Evolutionary conservation across 2,888 invertebrate genomes (phyloP).

Genomic region (Sinotaia quadrata): DNA sequence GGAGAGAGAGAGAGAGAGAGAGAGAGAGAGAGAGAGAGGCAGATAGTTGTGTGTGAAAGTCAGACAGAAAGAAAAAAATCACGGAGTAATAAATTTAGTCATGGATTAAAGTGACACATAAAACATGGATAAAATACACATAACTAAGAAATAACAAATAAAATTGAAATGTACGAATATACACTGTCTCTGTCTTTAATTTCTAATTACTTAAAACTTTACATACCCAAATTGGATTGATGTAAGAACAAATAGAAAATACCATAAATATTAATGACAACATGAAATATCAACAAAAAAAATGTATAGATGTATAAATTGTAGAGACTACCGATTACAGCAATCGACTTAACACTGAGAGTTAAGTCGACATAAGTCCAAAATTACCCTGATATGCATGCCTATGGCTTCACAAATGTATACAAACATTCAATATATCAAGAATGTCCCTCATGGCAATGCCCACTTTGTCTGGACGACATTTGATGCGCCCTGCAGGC

Average conservation of each 20-base stretch:
- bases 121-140: not conserved
- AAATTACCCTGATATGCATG: too few species aligned
- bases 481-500: too few species aligned
- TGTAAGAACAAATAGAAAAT: not conserved
- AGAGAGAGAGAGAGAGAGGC: not conserved
- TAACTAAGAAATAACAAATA: not conserved
- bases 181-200: too few species aligned
- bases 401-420: too few species aligned
- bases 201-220: too few species aligned
- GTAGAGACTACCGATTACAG: too few species aligned
- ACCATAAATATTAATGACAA: not conserved
- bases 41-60: not conserved
- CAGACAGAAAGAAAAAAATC: not conserved
- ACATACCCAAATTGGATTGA: not conserved
- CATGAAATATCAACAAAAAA: not conserved
- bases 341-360: too few species aligned
- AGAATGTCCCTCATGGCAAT: too few species aligned
- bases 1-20: constrained; percentile 10
- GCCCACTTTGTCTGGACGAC: too few species aligned
- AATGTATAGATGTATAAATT: not conserved
- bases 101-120: not conserved
- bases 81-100: not conserved
- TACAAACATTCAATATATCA: too few species aligned
- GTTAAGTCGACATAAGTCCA: too few species aligned
- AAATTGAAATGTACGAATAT: too few species aligned